A percentile compares a stretch with the other conserved stretches of the same genome.
phyloP scores from a whole-genome alignment of 2,888 invertebrate species.

The Periphyllus acericola region DNA sequence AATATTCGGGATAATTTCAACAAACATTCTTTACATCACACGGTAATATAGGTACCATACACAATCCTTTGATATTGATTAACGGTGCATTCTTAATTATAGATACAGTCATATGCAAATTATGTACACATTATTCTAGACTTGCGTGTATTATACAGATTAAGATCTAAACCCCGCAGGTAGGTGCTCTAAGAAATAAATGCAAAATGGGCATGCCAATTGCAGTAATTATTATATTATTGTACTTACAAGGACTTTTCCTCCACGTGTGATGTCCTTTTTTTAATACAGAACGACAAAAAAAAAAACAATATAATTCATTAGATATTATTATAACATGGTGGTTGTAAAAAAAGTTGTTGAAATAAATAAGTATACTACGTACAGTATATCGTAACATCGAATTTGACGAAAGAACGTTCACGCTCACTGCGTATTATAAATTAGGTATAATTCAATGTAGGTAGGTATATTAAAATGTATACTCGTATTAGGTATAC shows the following conservation, averaged over 20 bases:
- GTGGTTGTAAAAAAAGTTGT: not conserved
- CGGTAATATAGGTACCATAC: not conserved
- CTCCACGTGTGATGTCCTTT: slow-evolving; percentile 58
- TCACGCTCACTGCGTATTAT: no score
- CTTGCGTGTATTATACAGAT: slow-evolving; percentile 10
- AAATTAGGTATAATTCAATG: no score
- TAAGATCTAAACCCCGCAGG: not conserved
- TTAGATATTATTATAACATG: slow-evolving; percentile 12
- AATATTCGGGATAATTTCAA: not conserved
- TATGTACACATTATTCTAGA: not conserved
- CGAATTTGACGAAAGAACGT: no score
- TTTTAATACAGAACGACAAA: slow-evolving; percentile 22
- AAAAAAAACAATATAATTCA: slow-evolving; percentile 22
- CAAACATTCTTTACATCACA: not conserved
- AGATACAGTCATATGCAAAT: not conserved
- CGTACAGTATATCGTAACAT: no score
- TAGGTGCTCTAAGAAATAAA: slow-evolving; percentile 17
- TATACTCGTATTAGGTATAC: no score
- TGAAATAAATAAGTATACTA: not conserved
- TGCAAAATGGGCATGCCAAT: slow-evolving; percentile 57
- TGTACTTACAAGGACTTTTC: slow-evolving; percentile 61
- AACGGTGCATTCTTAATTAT: slow-evolving; percentile 5
- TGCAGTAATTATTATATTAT: slow-evolving; percentile 4
- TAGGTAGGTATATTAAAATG: no score
- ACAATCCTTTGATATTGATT: not conserved